Percentiles rank a stretch among this genome's conserved stretches.
Evolutionary conservation across 2,888 invertebrate genomes (phyloP).

Genomic region (Heliconius sara): DNA sequence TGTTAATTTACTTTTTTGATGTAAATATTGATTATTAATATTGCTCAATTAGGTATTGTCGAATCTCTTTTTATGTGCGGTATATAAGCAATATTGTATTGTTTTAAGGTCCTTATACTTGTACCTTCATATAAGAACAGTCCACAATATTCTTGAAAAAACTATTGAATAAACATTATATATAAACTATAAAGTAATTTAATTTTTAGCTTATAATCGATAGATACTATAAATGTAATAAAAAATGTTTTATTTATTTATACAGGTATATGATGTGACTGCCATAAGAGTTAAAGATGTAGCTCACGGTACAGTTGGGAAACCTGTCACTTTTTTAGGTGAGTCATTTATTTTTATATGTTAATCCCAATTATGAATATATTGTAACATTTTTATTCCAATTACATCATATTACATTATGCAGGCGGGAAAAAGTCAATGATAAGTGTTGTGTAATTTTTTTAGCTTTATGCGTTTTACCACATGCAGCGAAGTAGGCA

Average conservation of each 20-base stretch:
- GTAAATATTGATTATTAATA: not conserved
- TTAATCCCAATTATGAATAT: not conserved
- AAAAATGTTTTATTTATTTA: not conserved
- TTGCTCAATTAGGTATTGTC: no score
- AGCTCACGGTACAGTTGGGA: conserved; percentile 93
- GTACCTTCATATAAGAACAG: not conserved
- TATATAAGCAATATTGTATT: not conserved
- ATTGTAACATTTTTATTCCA: not conserved
- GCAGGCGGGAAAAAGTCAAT: no score
- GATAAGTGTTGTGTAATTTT: no score
- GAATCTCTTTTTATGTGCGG: no score
- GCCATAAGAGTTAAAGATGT: conserved; percentile 97
- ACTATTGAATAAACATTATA: no score
- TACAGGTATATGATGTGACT: conserved; percentile 93
- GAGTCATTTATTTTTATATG: conserved; percentile 47
- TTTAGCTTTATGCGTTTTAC: not conserved
- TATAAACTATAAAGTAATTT: not conserved
- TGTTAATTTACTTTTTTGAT: not conserved
- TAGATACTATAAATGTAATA: not conserved
- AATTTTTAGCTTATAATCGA: not conserved
- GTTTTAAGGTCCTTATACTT: not conserved
- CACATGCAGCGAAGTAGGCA: not conserved
- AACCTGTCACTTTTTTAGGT: conserved; percentile 96
- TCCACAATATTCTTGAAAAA: not conserved
- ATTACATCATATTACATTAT: not conserved